Conservation (phyloP, 2,797 vertebrate species). For the Amniataba percoides region DNA sequence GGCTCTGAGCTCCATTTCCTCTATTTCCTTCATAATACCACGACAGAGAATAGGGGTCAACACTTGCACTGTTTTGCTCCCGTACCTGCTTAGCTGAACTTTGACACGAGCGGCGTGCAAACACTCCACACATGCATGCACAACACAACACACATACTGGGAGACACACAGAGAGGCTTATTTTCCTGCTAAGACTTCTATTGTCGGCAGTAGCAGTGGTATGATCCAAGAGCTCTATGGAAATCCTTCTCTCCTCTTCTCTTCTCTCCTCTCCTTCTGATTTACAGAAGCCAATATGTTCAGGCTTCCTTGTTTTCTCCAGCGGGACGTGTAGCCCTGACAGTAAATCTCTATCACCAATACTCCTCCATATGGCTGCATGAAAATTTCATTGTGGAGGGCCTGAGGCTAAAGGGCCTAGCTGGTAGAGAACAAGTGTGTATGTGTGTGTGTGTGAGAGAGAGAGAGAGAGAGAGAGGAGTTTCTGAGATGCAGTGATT, state of each 20-base stretch:
- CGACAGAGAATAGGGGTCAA: constrained; percentile 65
- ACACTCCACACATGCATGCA: not conserved
- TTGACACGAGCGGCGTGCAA: constrained; percentile 45
- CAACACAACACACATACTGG: not conserved
- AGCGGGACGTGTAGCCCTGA: constrained; percentile 89
- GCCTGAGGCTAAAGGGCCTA: constrained; percentile 93
- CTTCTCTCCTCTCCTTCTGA: constrained; percentile 79
- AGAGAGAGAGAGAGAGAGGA: constrained; percentile 15
- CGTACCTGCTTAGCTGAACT: constrained; percentile 64
- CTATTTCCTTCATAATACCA: constrained; percentile 59
- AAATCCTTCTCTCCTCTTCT: constrained; percentile 18
- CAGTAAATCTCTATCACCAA: constrained; percentile 97
- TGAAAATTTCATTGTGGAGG: constrained; percentile 95
- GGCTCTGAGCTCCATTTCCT: constrained; percentile 65
- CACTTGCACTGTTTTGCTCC: constrained; percentile 50
- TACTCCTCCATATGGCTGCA: constrained; percentile 98
- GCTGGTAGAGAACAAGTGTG: constrained; percentile 67
- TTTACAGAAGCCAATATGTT: constrained; percentile 96
- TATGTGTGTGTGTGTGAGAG: constrained; percentile 23
- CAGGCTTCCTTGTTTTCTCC: constrained; percentile 96
- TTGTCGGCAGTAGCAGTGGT: constrained; percentile 10
- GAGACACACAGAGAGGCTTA: not conserved
- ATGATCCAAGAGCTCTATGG: constrained; percentile 23
- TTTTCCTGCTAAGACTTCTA: constrained; percentile 16
- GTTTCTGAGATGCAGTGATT: constrained; percentile 45